These are phyloP conservation scores for Saturnia japonica DNA, from an alignment of 2,888 invertebrate species.

Conservation along the genomic window DNA sequence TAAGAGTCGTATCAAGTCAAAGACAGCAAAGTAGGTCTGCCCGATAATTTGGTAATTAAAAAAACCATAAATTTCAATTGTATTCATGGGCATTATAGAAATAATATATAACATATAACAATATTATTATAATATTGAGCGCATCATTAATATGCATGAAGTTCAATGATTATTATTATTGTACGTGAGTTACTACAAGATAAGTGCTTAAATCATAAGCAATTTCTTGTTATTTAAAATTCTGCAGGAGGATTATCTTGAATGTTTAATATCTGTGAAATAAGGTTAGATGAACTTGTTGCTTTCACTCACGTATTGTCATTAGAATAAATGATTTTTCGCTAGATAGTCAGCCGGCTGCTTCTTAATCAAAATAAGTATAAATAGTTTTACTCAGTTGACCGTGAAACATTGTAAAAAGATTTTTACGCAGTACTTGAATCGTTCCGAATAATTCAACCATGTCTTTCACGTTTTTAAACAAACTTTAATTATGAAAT, in stretches of 20 bases:
- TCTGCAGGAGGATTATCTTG: constrained; percentile 46
- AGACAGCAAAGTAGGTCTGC: no score
- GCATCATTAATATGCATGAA: no score
- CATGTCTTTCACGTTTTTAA: constrained; percentile 6
- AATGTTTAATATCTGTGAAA: constrained; percentile 52
- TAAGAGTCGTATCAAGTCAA: no score
- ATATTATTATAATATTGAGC: no score
- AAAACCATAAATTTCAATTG: no score
- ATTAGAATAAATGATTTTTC: constrained; percentile 59
- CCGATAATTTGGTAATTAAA: no score
- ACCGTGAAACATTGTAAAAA: constrained; percentile 15
- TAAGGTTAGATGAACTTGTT: constrained; percentile 29
- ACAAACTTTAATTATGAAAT: not conserved
- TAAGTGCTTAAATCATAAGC: not conserved
- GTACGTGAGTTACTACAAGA: not conserved
- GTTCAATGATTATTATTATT: not conserved
- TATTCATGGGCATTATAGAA: no score
- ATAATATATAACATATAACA: no score
- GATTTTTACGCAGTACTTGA: constrained; percentile 13
- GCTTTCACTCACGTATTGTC: constrained; percentile 75
- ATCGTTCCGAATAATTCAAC: constrained; percentile 12
- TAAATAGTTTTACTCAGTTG: constrained; percentile 13
- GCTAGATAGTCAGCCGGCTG: constrained; percentile 37
- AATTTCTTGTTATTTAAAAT: constrained; percentile 36
- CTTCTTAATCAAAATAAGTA: constrained; percentile 14